Base-by-base conservation (phyloP, 2,113 vertebrate species). In the Columba livia region DNA sequence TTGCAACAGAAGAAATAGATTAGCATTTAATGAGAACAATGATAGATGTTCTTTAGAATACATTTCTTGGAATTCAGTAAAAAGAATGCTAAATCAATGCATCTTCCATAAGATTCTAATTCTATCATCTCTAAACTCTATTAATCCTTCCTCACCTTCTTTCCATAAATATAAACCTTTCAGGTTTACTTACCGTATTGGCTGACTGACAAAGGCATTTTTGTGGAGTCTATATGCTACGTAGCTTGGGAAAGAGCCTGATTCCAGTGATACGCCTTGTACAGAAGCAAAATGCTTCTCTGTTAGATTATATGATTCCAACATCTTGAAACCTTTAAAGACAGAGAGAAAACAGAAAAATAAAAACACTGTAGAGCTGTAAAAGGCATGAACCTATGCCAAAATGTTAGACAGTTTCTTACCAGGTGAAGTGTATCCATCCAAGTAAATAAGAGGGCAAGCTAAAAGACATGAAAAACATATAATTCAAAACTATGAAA, bases 381-480 rank as follows among this genome's bases (percentile, higher is more conserved):
- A 70, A 67, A 90, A 72, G 38, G 80, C 17, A 61, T 62, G 15
- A 85, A 70, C 23, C 42, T 73, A 66, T 60, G 40, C 5, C 21
- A 79, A 65, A 95, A 69, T 64, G 50, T 38, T 70, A 53, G 78
- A 81, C 15, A 74, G 69, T 74, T 79, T 58, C 97, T 97, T 96
- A 99, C 99, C 99, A 78, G 99, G 99, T 65, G 99, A 99, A 18
- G 99, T 99, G 54, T 99, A 99, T 75, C 99, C 99, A 40, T 99
- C 99, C 94, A 99, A 97, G 95, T 98, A 99, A 91, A 99, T 99
- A 93, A 99, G 95, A 53, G 99, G 99, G 88, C 99, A 99, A 57
- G 98, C 99, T 99, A 98, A 44, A 97, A 98, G 60, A 79, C 62
- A 92, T 32, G 1, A 96, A 94, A 89, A 87, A 54, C 23, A 83